Base-by-base conservation (phyloP, 2,797 vertebrate genomes). In the Coregonus ussuriensis region DNA sequence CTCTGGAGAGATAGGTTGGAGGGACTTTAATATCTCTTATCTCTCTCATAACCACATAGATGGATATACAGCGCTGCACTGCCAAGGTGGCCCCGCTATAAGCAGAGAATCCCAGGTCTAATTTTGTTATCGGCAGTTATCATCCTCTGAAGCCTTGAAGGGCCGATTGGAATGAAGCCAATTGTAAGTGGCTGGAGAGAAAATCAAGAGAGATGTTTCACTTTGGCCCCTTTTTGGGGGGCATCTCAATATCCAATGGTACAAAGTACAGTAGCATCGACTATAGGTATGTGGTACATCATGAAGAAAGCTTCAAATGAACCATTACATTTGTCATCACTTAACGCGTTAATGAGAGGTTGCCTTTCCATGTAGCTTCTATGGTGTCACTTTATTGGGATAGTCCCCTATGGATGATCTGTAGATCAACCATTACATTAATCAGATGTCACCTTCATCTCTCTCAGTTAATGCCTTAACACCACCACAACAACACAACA, bases 61-160 rank as follows among this genome's bases (percentile, higher is more conserved):
- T 67, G 11, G 31, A 67, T 67, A 35, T 33, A 84, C 86, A 83
- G 82, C 33, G 29, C 51, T 31, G 67, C 41, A 29, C 37, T n/a
- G 63, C 29, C 4, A 54, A 47, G 59, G 69, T 73, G 71, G 62
- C 31, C 21, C 35, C 72, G 71, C 33, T 47, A 47, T 31, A 37
- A 85, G 75, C 37, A 54, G 79, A 84, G 69, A 87, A 81, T 86
- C 84, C 77, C 81, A 80, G 77, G 82, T 75, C 88, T 85, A 79
- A 88, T 90, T 91, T 86, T 21, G 53, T 91, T 89, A 90, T 84
- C 90, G 88, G 85, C 89, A 88, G 88, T 90, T 91, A 88, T 93
- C 89, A 92, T 88, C 83, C 87, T 71, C 75, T n/a, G 29, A 54
- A 89, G 88, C 89, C 89, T 91, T 78, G 69, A 1, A 92, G 89